Conservation (phyloP, 2,888 invertebrate species). For the Chymomyza amoena region DNA sequence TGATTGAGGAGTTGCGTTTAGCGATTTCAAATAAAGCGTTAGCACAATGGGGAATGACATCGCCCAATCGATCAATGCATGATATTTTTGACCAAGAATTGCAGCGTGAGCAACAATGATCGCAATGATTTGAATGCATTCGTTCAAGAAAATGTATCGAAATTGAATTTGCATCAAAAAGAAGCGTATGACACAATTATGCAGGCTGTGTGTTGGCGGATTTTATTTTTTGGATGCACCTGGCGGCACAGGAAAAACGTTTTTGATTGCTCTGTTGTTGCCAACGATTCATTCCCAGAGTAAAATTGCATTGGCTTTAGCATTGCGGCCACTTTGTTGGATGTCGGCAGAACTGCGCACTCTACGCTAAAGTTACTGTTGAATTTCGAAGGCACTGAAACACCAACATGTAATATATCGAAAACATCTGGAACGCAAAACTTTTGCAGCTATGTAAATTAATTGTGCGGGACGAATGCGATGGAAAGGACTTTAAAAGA, state of each 20-base stretch:
- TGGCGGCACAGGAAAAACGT: not conserved
- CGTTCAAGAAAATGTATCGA: constrained; percentile 26
- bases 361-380: too few species aligned
- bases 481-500: constrained; percentile 41
- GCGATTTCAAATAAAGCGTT: constrained; percentile 32
- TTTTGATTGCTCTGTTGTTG: constrained; percentile 22
- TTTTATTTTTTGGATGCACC: constrained; percentile 33
- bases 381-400: constrained; percentile 77
- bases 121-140: constrained; percentile 40
- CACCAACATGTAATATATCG: constrained; percentile 44
- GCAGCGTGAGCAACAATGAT: constrained; percentile 8
- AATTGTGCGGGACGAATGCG: constrained; percentile 45
- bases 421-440: not conserved
- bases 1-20: constrained; percentile 34
- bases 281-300: constrained; percentile 39
- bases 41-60: constrained; percentile 38
- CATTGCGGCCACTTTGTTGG: too few species aligned
- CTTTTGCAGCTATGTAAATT: too few species aligned
- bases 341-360: too few species aligned
- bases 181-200: constrained; percentile 39
- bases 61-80: too few species aligned
- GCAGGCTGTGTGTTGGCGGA: constrained; percentile 39
- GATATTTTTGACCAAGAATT: constrained; percentile 26
- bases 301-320: constrained; percentile 73
- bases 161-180: constrained; percentile 41